Conservation (phyloP, 2,113 vertebrate species). For the Gymnogyps californianus region DNA sequence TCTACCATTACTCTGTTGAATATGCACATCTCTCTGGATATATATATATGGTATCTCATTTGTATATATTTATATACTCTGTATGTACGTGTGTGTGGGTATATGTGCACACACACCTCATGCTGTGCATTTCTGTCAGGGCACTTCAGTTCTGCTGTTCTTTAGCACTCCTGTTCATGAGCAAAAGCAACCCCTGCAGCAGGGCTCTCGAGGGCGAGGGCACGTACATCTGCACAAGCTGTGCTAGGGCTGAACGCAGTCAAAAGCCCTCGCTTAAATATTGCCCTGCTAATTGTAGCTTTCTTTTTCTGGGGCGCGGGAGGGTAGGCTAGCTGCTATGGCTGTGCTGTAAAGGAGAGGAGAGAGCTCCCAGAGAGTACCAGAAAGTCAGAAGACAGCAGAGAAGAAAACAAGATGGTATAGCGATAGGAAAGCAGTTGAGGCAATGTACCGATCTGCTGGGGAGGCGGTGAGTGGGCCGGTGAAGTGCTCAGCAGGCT, state of each 20-base stretch:
- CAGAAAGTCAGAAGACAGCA: constrained; percentile 3
- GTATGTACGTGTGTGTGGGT: constrained; percentile 59
- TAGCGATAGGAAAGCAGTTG: not conserved
- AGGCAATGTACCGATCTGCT: not conserved
- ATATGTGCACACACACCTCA: constrained; percentile 48
- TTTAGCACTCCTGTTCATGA: not conserved
- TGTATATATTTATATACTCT: constrained; percentile 76
- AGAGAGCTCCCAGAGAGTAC: not conserved
- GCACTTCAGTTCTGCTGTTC: constrained; percentile 55
- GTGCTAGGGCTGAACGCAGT: not conserved
- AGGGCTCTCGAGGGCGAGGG: not conserved
- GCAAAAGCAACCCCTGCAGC: not conserved
- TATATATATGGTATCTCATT: constrained; percentile 61
- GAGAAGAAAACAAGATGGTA: not conserved
- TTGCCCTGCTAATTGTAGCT: not conserved
- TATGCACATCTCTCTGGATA: constrained; percentile 75
- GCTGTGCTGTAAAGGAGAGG: not conserved
- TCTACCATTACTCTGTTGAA: constrained; percentile 72
- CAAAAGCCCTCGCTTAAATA: not conserved
- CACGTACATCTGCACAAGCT: not conserved
- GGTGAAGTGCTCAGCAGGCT: constrained; percentile 58
- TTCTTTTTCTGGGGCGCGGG: not conserved
- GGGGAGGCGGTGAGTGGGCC: constrained; percentile 29
- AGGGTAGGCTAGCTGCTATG: not conserved
- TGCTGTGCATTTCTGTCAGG: constrained; percentile 74